phyloP scores from a whole-genome alignment of 2,888 invertebrate genomes.

The Meiosimyza decipiens region DNA sequence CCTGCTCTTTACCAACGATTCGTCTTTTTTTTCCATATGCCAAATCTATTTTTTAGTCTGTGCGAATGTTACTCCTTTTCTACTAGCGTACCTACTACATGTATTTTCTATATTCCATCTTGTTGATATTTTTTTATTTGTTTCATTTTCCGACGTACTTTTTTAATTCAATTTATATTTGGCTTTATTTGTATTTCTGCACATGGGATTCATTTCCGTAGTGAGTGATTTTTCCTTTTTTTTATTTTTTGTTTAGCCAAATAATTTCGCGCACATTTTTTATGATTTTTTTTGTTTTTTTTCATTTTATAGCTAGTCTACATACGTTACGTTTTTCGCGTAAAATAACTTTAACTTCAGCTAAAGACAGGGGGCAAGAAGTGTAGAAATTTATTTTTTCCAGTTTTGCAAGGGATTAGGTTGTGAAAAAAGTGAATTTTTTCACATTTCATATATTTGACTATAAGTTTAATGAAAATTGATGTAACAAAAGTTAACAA shows the following conservation, averaged over 20 bases:
- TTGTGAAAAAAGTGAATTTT: no score
- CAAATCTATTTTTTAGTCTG: constrained; percentile 14
- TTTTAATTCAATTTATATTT: constrained; percentile 67
- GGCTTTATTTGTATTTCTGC: constrained; percentile 66
- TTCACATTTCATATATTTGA: neutral
- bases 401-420: no score
- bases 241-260: constrained; percentile 2
- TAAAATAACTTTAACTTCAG: constrained; percentile 31
- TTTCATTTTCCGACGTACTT: constrained; percentile 43
- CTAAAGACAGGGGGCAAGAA: neutral
- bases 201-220: constrained; percentile 65
- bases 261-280: constrained; percentile 35
- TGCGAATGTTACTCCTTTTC: neutral
- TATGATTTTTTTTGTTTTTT: constrained; percentile 22
- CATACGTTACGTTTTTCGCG: constrained; percentile 32
- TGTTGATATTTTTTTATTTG: neutral
- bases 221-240: constrained; percentile 37
- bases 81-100: neutral
- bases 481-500: constrained; percentile 64
- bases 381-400: no score
- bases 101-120: neutral
- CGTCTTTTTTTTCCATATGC: neutral
- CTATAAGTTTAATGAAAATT: constrained; percentile 62
- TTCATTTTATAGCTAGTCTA: neutral
- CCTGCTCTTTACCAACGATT: neutral